Percentiles rank a stretch among this genome's conserved stretches.
phyloP scores from a whole-genome alignment of 2,888 invertebrate species.

The Stenichneumon culpator region DNA sequence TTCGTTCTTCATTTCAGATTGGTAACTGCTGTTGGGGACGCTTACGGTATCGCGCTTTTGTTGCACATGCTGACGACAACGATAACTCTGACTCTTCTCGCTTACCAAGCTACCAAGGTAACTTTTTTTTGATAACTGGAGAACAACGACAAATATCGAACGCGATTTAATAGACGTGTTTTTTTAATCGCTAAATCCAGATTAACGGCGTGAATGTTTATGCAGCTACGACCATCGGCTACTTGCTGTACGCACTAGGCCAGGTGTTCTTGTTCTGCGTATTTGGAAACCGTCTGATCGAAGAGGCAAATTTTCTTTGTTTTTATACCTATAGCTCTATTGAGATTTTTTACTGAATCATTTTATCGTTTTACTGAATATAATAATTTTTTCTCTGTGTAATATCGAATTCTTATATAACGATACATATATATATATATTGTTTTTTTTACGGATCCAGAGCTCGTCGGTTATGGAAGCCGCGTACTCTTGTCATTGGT shows the following conservation, averaged over 20 bases:
- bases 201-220: constrained; percentile 92
- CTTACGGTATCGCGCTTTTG: constrained; percentile 93
- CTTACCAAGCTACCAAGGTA: constrained; percentile 95
- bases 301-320: constrained; percentile 88
- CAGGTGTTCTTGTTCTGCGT: constrained; percentile 96
- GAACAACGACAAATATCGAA: not conserved
- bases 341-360: not conserved
- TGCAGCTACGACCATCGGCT: constrained; percentile 92
- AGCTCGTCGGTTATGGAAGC: constrained; percentile 97
- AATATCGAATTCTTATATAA: not conserved
- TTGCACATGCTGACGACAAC: constrained; percentile 95
- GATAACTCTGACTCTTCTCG: constrained; percentile 92
- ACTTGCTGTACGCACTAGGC: constrained; percentile 92
- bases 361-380: constrained; percentile 2
- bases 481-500: constrained; percentile 96
- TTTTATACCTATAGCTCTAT: constrained; percentile 7
- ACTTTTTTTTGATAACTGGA: constrained; percentile 46
- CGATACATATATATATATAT: constrained; percentile 39
- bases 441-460: constrained; percentile 84
- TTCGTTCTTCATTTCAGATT: constrained; percentile 86
- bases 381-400: not conserved
- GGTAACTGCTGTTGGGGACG: constrained; percentile 93
- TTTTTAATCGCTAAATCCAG: constrained; percentile 82
- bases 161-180: not conserved
- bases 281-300: constrained; percentile 94